These are phyloP conservation scores for Rhagium mordax DNA, from an alignment of 2,888 invertebrate species.

Conservation along the genomic window DNA sequence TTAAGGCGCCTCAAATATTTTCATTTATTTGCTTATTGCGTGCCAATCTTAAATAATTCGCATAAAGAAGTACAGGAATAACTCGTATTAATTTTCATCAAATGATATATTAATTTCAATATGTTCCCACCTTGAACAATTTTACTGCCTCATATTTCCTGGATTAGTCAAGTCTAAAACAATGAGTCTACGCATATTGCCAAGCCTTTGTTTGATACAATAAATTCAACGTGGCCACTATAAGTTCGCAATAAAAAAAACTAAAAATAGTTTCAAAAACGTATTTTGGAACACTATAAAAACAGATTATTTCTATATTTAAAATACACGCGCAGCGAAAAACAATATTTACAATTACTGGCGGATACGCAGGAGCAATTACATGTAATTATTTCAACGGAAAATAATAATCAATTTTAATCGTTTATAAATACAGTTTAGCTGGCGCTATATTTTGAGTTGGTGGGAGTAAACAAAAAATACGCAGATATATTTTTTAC, in stretches of 20 bases:
- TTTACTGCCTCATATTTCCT: not conserved
- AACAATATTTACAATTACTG: not conserved
- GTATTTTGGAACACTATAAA: not conserved
- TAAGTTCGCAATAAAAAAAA: not conserved
- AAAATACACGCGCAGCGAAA: not conserved
- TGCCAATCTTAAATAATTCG: no score
- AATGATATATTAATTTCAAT: not conserved
- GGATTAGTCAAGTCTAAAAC: not conserved
- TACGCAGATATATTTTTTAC: no score
- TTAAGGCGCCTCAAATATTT: no score
- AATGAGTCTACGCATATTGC: not conserved
- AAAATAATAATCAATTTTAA: no score
- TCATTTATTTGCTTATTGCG: no score
- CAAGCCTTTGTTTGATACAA: not conserved
- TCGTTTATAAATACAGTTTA: no score
- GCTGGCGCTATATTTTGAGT: no score
- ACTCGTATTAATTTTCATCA: no score
- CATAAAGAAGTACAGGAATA: no score
- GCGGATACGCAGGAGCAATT: not conserved
- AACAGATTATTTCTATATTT: not conserved
- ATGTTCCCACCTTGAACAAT: not conserved
- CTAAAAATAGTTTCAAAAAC: not conserved
- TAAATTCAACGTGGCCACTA: not conserved
- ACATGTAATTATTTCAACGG: no score
- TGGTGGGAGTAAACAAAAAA: no score